phyloP scores from a whole-genome alignment of 2,113 vertebrate species.

The Neolamprologus sp. region DNA sequence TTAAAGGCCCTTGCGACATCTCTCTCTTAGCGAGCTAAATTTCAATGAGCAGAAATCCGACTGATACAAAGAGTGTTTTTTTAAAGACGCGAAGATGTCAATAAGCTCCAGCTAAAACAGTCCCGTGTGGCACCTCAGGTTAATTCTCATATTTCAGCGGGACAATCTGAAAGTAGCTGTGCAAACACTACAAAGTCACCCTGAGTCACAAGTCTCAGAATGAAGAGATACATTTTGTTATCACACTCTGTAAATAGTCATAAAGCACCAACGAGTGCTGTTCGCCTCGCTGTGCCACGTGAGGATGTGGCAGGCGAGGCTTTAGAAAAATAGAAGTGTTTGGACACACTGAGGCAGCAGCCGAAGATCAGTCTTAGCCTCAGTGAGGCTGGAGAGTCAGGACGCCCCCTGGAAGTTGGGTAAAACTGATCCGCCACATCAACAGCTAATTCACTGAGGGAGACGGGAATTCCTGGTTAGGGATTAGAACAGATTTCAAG shows the following conservation, averaged over 20 bases:
- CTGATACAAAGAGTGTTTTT: not conserved
- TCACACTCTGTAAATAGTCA: not conserved
- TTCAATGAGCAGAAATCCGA: accelerated
- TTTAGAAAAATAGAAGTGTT: not conserved
- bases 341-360: not conserved
- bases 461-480: constrained; percentile 9
- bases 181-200: not conserved
- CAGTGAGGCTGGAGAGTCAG: not conserved
- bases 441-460: constrained; percentile 3
- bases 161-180: not conserved
- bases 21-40: not conserved
- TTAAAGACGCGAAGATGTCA: not conserved
- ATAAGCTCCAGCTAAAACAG: not conserved
- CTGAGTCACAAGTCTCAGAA: not conserved
- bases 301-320: not conserved
- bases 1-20: not conserved
- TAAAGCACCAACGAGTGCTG: not conserved
- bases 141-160: not conserved
- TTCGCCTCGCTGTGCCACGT: not conserved
- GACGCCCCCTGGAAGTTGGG: not conserved
- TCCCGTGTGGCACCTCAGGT: not conserved
- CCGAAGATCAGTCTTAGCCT: not conserved
- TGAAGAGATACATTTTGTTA: not conserved
- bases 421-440: constrained; percentile 10
- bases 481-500: constrained; percentile 8